Evolutionary conservation across 2,888 invertebrate species (phyloP).

Genomic region (Synanthedon formicaeformis): DNA sequence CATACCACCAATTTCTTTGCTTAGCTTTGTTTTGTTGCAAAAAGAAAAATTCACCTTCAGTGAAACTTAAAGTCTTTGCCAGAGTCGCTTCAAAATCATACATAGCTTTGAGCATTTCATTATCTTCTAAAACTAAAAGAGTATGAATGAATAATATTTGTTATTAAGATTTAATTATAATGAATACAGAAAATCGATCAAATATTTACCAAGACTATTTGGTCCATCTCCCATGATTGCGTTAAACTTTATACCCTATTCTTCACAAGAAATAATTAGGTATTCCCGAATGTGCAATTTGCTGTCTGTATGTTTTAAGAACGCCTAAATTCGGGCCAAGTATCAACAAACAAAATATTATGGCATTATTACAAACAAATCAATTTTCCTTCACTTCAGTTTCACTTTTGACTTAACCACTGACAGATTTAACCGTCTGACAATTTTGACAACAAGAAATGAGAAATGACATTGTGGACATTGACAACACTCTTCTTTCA

Average conservation of each 20-base stretch:
- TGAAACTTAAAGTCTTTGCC: slow-evolving; percentile 85
- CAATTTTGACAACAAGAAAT: no score
- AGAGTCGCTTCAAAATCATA: slow-evolving; percentile 88
- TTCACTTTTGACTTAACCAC: no score
- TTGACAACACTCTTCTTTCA: no score
- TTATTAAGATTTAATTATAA: slow-evolving; percentile 13
- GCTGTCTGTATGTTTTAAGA: not conserved
- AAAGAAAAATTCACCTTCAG: slow-evolving; percentile 83
- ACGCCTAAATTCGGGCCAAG: no score
- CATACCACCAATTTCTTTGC: slow-evolving; percentile 91
- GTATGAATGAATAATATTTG: slow-evolving; percentile 1
- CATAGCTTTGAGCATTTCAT: slow-evolving; percentile 85
- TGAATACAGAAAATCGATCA: slow-evolving; percentile 1
- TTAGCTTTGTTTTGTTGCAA: slow-evolving; percentile 83
- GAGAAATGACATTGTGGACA: no score
- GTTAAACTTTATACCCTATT: not conserved
- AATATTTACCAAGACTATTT: slow-evolving; percentile 19
- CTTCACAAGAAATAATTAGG: slow-evolving; percentile 5
- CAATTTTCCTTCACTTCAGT: no score
- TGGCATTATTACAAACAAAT: no score
- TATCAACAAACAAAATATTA: no score
- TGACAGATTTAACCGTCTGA: no score
- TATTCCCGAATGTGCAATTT: slow-evolving; percentile 1
- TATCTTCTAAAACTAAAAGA: slow-evolving; percentile 66
- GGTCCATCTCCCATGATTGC: slow-evolving; percentile 36